Conservation (phyloP, 2,113 vertebrate species). For the Cyanistes caeruleus region DNA sequence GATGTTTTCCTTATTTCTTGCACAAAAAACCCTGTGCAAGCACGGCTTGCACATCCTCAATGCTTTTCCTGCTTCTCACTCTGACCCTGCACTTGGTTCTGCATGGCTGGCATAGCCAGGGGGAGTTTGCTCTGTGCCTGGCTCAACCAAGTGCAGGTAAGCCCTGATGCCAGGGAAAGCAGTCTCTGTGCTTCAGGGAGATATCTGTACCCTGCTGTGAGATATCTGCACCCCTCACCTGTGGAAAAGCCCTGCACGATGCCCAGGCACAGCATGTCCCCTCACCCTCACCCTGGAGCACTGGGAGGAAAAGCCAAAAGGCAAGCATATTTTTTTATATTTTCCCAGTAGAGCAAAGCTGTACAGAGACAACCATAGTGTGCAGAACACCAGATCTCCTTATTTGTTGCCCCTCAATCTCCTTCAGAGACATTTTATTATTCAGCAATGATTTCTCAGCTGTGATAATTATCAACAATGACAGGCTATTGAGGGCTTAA, state of each 20-base stretch:
- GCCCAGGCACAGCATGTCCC: accelerated
- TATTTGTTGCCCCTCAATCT: not conserved
- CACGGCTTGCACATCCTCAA: not conserved
- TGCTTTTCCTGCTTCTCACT: not conserved
- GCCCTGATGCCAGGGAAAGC: not conserved
- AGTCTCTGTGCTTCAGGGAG: not conserved
- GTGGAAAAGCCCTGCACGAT: not conserved
- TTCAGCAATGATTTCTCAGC: not conserved
- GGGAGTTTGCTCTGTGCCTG: not conserved
- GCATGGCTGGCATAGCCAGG: not conserved
- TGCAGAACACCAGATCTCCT: not conserved
- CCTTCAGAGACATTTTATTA: not conserved
- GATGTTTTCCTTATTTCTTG: not conserved
- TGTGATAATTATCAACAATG: slow-evolving; percentile 42
- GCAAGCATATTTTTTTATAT: not conserved
- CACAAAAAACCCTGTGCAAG: not conserved
- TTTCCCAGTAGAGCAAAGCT: not conserved
- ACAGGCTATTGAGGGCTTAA: not conserved
- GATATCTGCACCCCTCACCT: not conserved
- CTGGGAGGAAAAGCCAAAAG: not conserved
- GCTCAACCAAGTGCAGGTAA: not conserved
- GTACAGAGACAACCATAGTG: not conserved
- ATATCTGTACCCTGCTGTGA: not conserved
- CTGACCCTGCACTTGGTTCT: not conserved
- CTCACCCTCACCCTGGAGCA: not conserved